Conservation (phyloP, 2,888 invertebrate genomes). For the Linnaemya vulpina region DNA sequence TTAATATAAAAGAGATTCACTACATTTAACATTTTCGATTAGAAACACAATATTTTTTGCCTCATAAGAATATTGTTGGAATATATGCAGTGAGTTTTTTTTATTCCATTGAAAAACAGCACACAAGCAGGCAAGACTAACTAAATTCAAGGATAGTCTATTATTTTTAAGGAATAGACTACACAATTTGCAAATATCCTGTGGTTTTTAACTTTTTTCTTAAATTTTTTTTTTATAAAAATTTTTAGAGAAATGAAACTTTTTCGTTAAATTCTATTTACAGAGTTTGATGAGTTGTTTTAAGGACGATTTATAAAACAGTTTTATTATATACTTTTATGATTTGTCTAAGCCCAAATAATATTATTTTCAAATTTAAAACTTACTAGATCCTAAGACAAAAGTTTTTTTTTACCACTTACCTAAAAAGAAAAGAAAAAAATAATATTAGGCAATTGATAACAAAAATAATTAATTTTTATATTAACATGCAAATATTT, state of each 20-base stretch:
- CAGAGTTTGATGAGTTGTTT: neutral
- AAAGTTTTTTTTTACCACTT: neutral
- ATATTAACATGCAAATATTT: no score
- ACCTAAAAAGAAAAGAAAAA: slow-evolving; percentile 24
- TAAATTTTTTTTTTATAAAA: slow-evolving; percentile 8
- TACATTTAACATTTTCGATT: slow-evolving; percentile 52
- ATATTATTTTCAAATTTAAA: neutral
- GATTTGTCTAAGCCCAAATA: neutral
- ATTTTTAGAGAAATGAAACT: slow-evolving; percentile 2
- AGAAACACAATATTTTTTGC: neutral
- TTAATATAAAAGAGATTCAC: slow-evolving; percentile 43
- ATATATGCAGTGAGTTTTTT: neutral
- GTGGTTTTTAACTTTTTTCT: slow-evolving; percentile 4
- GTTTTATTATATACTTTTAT: neutral
- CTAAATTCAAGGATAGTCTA: slow-evolving; percentile 38
- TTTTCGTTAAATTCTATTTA: neutral
- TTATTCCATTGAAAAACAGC: neutral
- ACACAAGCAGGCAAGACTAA: neutral
- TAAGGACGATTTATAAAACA: neutral
- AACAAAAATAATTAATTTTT: no score
- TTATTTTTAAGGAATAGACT: slow-evolving; percentile 47
- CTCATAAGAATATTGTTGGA: slow-evolving; percentile 6
- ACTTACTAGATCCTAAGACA: neutral
- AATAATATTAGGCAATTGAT: no score
- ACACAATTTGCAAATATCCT: slow-evolving; percentile 36